These are phyloP conservation scores for Astropecten irregularis DNA, from an alignment of 53 echinoderm and acorn worm species.

Conservation along the genomic window DNA sequence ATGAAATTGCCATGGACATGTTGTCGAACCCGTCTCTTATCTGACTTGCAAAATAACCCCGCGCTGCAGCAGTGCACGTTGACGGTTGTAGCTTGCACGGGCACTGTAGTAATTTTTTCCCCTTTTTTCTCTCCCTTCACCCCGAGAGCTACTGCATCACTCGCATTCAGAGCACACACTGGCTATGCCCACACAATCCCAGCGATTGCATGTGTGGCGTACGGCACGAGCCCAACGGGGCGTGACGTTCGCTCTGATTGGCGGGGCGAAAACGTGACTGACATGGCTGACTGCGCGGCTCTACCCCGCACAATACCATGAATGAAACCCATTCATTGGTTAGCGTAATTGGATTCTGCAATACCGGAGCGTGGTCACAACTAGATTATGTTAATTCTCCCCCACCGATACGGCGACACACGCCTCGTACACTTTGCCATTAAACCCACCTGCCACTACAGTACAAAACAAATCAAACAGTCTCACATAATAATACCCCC, in stretches of 20 bases:
- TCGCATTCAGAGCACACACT: conserved; percentile 23
- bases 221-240: conserved; percentile 33
- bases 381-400: conserved; percentile 45
- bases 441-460: background rate
- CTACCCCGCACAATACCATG: conserved; percentile 19
- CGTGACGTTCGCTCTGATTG: conserved; percentile 66
- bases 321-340: conserved; percentile 49
- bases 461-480: conserved; percentile 38
- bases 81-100: conserved; percentile 7
- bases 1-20: conserved; percentile 51
- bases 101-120: no score
- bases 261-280: conserved; percentile 51
- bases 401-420: conserved; percentile 17
- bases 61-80: no score
- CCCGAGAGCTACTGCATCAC: conserved; percentile 2
- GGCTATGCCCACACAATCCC: background rate
- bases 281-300: conserved; percentile 53
- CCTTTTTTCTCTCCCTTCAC: background rate
- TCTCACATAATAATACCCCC: background rate
- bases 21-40: conserved; percentile 58
- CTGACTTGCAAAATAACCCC: conserved; percentile 84
- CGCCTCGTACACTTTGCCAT: background rate
- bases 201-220: background rate
- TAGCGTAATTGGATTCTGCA: conserved; percentile 48
- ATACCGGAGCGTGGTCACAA: conserved; percentile 15